phyloP scores from a whole-genome alignment of 2,113 vertebrate species.

The Pardalotus punctatus region DNA sequence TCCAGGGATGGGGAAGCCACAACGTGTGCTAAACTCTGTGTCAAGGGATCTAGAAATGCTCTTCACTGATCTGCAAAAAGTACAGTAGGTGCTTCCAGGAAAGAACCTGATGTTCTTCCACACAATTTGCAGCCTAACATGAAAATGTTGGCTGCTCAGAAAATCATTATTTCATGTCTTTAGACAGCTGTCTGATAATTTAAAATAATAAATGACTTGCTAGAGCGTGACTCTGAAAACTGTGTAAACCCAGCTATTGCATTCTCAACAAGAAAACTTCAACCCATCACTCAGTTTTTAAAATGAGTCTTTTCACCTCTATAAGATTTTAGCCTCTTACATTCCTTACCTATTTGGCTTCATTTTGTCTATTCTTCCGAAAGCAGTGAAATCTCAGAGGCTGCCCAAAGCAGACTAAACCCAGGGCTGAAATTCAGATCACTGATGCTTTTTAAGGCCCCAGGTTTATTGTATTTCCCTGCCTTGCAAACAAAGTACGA shows the following conservation, averaged over 20 bases:
- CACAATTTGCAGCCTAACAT: not conserved
- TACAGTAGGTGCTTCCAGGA: not conserved
- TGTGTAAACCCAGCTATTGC: not conserved
- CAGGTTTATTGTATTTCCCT: not conserved
- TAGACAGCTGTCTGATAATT: not conserved
- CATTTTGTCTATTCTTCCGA: not conserved
- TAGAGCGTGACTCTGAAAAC: not conserved
- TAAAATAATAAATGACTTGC: not conserved
- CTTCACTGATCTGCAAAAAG: not conserved
- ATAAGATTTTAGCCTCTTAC: not conserved
- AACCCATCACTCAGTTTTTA: not conserved
- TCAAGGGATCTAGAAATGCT: not conserved
- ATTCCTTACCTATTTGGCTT: not conserved
- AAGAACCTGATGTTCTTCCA: not conserved
- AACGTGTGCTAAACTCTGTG: not conserved
- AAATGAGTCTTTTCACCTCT: not conserved
- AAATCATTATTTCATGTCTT: not conserved
- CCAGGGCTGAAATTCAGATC: accelerated
- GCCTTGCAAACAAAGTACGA: not conserved
- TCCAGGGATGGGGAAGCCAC: not conserved
- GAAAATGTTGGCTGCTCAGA: not conserved
- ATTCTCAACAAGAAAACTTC: not conserved
- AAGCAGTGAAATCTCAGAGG: not conserved
- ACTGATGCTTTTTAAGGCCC: not conserved
- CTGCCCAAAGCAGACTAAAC: not conserved